Evolutionary conservation across 2,797 vertebrate genomes (phyloP), one percentile per base, ranked within the genome.

Genomic region (Onychomys torridus): DNA sequence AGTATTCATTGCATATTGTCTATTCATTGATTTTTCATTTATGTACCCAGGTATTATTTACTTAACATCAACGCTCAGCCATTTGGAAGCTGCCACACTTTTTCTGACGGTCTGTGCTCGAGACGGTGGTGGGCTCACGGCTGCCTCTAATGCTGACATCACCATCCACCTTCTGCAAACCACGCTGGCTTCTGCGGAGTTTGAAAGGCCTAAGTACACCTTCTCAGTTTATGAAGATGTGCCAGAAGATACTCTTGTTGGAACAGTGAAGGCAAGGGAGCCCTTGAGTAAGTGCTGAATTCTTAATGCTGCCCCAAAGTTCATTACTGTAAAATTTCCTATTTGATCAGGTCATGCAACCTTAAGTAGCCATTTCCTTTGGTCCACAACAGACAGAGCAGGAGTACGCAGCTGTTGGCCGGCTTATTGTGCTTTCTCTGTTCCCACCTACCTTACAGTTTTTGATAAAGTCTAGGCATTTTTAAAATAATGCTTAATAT

Each of bases 201-300:
- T 99, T 98, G 99, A 99, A 98, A 99, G 98, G 89, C 98, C 99
- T 0, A 98, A 98, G 57, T 99, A 99, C 73, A 95, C 95, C 43
- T 99, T 99, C 96, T 98, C 98, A 0, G 98, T 99, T 85, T 96
- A 98, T 0, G 99, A 99, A 98, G 99, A 99, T 43, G 97, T 98
- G 0, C 98, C 98, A 0, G 97, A 98, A 9, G 99, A 98, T 90
- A 99, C 98, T 0, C 92, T 95, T 0, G 98, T 99, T 25, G 99
- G 99, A 77, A 99, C 98, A 0, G 99, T 99, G 89, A 99, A 98
- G 97, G 99, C 99, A 65, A 97, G 98, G 79, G 98, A 97, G 78
- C 98, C 99, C 94, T 95, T 97, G 73, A 99, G 99, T 99, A 97
- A 99, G 99, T 98, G 69, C 17, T 17, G 25, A 1, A 0, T 69